These are phyloP conservation scores for Anarrhichthys ocellatus DNA, from an alignment of 2,113 vertebrate species.

Conservation along the genomic window DNA sequence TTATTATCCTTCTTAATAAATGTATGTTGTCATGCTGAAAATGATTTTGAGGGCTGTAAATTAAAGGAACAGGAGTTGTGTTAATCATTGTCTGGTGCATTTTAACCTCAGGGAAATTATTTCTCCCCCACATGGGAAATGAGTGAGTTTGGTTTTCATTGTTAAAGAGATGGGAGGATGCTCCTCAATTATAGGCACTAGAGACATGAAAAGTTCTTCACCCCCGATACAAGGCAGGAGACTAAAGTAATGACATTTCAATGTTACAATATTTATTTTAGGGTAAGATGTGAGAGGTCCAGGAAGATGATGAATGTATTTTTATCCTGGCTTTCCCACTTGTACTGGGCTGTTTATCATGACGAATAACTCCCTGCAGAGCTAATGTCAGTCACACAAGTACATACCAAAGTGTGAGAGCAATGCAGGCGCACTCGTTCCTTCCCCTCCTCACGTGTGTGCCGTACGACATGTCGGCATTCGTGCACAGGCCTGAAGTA, in stretches of 20 bases:
- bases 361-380: constrained; percentile 51
- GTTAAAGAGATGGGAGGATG: constrained; percentile 36
- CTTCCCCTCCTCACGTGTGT: constrained; percentile 11
- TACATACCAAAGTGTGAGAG: constrained; percentile 40
- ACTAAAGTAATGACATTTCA: constrained; percentile 18
- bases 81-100: constrained; percentile 48
- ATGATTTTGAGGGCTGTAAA: constrained; percentile 54
- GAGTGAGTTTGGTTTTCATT: constrained; percentile 45
- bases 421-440: background rate
- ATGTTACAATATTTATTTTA: constrained; percentile 45
- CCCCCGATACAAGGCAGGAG: constrained; percentile 40
- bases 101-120: constrained; percentile 54
- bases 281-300: constrained; percentile 30
- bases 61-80: constrained; percentile 50
- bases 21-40: constrained; percentile 37
- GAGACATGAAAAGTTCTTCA: constrained; percentile 40
- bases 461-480: constrained; percentile 15
- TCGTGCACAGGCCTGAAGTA: constrained; percentile 37
- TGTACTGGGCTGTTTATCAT: constrained; percentile 49
- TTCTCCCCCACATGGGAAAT: constrained; percentile 24
- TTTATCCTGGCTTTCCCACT: constrained; percentile 35
- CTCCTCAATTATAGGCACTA: constrained; percentile 33
- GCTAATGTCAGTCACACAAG: constrained; percentile 54
- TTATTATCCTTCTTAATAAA: constrained; percentile 40
- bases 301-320: constrained; percentile 54